phyloP scores from a whole-genome alignment of 2,797 vertebrate genomes.

The Scleropages formosus region DNA sequence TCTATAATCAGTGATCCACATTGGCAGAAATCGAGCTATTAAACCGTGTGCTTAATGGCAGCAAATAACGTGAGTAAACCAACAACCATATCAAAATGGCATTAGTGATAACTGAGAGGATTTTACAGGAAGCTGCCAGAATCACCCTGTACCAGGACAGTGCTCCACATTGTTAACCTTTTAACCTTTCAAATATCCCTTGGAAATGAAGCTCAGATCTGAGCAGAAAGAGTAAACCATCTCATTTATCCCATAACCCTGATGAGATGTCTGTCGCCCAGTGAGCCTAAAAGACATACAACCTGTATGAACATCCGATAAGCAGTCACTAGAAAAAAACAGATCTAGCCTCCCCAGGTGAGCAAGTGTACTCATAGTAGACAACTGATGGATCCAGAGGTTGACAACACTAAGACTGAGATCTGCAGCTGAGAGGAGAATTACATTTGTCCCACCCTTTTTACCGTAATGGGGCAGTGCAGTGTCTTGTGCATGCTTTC shows the following conservation, averaged over 20 bases:
- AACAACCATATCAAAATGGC: background rate
- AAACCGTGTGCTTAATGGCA: background rate
- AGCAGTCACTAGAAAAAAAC: background rate
- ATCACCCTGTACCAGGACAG: background rate
- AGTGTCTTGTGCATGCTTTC: background rate
- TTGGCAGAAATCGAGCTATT: too few species aligned
- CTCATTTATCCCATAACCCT: too few species aligned
- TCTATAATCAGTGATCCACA: too few species aligned
- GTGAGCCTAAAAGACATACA: background rate
- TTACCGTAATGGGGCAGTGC: background rate
- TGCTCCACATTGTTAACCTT: conserved; percentile 4
- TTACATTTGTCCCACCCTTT: background rate
- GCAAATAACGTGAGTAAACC: background rate
- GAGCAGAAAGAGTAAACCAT: background rate
- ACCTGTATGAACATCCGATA: background rate
- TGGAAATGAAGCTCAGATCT: background rate
- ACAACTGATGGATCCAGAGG: conserved; percentile 16
- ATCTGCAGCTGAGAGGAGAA: background rate
- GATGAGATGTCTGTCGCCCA: background rate
- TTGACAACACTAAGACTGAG: conserved; percentile 25
- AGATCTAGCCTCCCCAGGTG: background rate
- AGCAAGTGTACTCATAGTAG: conserved; percentile 18
- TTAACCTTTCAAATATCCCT: background rate
- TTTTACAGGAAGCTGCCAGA: background rate
- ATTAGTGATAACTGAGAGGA: conserved; percentile 1